A percentile compares a stretch with the other conserved stretches of the same genome.
phyloP scores from a whole-genome alignment of 1,140 invertebrate genomes.

The Riptortus pedestris region DNA sequence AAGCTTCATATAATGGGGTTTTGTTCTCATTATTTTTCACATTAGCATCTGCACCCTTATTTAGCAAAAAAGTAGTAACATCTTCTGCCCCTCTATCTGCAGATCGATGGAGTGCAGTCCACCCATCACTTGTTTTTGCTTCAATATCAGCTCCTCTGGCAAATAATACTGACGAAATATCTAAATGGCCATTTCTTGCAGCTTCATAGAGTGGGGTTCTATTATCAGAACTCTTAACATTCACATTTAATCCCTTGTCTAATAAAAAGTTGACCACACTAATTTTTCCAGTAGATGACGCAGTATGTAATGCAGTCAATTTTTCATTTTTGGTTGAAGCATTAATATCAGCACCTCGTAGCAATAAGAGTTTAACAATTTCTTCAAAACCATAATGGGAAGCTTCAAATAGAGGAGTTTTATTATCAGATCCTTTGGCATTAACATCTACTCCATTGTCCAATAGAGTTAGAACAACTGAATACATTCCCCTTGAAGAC shows the following conservation, averaged over 20 bases:
- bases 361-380: neutral
- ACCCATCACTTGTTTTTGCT: neutral
- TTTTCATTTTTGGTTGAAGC: neutral
- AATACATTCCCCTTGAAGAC: neutral
- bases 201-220: neutral
- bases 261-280: neutral
- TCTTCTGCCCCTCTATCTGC: neutral
- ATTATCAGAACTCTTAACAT: neutral
- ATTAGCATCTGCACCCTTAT: neutral
- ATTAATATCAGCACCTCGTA: slow-evolving; percentile 1
- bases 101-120: neutral
- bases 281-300: neutral
- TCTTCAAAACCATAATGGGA: neutral
- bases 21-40: neutral
- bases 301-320: neutral
- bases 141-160: neutral
- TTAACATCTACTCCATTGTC: neutral
- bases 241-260: neutral
- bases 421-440: neutral
- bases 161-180: neutral
- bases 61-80: neutral
- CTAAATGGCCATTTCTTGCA: neutral
- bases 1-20: slow-evolving; percentile 3
- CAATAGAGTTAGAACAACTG: neutral
- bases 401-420: slow-evolving; percentile 6